Evolutionary conservation across 37 sponge, comb jelly and placozoan genomes (phyloP).

Genomic region (Haliclona indistincta): DNA sequence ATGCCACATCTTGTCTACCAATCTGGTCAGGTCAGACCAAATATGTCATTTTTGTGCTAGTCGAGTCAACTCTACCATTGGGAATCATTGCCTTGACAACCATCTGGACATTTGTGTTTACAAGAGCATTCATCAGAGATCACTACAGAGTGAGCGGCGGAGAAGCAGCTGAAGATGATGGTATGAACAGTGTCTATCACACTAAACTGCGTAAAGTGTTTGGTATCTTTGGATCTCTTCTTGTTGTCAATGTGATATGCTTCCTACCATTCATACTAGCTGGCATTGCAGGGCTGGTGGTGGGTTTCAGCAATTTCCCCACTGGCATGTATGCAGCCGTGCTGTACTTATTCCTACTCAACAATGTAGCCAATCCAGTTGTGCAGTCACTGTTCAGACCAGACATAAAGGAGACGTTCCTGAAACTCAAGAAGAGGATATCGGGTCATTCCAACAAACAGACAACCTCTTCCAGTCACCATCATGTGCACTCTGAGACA

Average conservation of each 20-base stretch:
- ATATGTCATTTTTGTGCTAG: slow-evolving; percentile 13
- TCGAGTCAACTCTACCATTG: slow-evolving; percentile 5
- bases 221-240: slow-evolving; percentile 31
- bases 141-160: neutral
- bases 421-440: neutral
- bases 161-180: neutral
- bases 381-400: slow-evolving; percentile 38
- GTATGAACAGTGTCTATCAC: slow-evolving; percentile 3
- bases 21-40: neutral
- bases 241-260: slow-evolving; percentile 7
- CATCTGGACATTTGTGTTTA: slow-evolving; percentile 30
- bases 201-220: slow-evolving; percentile 2
- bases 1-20: slow-evolving; percentile 11
- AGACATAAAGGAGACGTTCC: neutral
- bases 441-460: neutral
- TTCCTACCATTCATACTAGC: slow-evolving; percentile 13
- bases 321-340: neutral
- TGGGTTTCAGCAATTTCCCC: slow-evolving; percentile 10
- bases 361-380: slow-evolving; percentile 31
- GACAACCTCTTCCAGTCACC: neutral
- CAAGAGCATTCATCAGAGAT: slow-evolving; percentile 14
- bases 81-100: slow-evolving; percentile 25
- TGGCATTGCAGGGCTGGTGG: neutral
- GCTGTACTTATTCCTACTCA: slow-evolving; percentile 9
- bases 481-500: neutral